phyloP scores from a whole-genome alignment of 2,888 invertebrate genomes.

The Tenodera sinensis region DNA sequence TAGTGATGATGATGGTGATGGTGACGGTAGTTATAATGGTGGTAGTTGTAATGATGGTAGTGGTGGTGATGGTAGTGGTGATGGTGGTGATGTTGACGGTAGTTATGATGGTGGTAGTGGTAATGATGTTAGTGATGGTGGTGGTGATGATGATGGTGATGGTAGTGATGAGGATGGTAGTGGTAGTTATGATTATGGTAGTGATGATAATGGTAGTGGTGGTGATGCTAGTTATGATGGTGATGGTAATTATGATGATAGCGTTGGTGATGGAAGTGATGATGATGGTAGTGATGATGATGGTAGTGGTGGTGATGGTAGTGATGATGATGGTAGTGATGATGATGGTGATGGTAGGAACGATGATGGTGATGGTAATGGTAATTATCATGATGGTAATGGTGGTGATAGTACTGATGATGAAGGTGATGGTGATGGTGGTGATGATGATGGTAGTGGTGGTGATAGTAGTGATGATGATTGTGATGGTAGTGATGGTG shows the following conservation, averaged over 20 bases:
- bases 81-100: neutral
- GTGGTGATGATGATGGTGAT: neutral
- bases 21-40: neutral
- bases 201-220: neutral
- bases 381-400: neutral
- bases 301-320: neutral
- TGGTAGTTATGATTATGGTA: neutral
- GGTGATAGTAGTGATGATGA: too few species aligned
- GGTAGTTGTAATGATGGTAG: too few species aligned
- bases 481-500: too few species aligned
- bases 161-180: neutral
- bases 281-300: neutral
- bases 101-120: neutral
- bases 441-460: too few species aligned
- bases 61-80: neutral
- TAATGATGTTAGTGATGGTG: too few species aligned
- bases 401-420: neutral
- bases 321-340: neutral
- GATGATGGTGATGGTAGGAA: neutral
- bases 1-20: neutral
- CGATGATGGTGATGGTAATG: neutral
- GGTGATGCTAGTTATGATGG: neutral
- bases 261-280: neutral
- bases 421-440: neutral
- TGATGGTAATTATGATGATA: neutral